Base-by-base conservation (phyloP, 2,888 invertebrate species). In the Scaptomyza tumidula region DNA sequence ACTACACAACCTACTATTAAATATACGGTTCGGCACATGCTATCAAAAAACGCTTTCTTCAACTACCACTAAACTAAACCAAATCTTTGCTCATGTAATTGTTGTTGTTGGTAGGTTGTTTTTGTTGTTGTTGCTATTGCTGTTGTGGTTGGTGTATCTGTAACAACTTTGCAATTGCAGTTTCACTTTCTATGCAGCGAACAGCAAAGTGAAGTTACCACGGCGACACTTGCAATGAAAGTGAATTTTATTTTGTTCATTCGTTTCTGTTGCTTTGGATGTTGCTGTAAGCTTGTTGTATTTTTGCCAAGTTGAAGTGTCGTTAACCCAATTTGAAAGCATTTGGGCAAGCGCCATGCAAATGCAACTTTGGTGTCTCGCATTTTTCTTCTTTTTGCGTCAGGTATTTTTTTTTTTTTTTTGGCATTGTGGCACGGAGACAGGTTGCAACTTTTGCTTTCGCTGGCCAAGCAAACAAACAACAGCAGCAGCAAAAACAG, bases 261-360 rank as follows among this genome's bases (percentile, higher is more conserved):
- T 31, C 24, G 11, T 24, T 24, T 24, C 24, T 24, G 44, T 56
- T 43, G 48, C 29, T 29, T 16, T 9, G 10, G 11, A 24, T 29
- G 56, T 66, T 65, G 24, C 31, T 54, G 41, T 50, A 14, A 39
- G 41, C 41, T 41, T 41, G 29, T 41, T 33, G 56, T 57, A 14
- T 49, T 41, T 56, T 43, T 24, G 66, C 69, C 58, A 70, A 86
- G 87, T 81, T 88, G 78, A 81, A 85, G 89, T 88, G 88, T 90
- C 88, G 89, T 89, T 88, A 89, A 90, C 88, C 88, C 89, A 88
- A 88, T 88, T 86, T 88, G 87, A 78, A 75, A 88, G 88, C 80
- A 75, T 83, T 83, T 88, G 85, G 89, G 60, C 81, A 84, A 70
- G 71, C 68, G 69, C 69, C 81, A 84, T 84, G 72, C 78, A 88